Evolutionary conservation across 2,113 vertebrate species (phyloP), one percentile per base, ranked within the genome.

Genomic region (Acanthisitta chloris): DNA sequence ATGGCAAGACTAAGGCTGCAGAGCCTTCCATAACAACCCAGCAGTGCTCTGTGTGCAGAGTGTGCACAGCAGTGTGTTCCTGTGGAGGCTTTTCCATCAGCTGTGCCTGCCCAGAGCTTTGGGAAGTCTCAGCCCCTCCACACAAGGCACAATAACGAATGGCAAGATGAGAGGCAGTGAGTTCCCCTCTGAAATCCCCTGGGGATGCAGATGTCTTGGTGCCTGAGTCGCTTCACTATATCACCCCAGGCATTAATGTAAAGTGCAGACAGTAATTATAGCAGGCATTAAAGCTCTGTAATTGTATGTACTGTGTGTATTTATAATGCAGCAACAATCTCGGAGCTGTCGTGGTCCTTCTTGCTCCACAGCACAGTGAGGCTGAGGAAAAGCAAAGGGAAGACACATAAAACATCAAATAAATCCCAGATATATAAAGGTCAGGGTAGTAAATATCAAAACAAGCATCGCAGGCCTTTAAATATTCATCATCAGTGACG

Each of bases 371-470:
- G 65, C 54, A 40, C 72, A 8, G 7, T 43, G 29, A n/a, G 79
- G 11, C 76, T 90, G 58, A 9, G 79, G 90, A 89, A 82, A 93
- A 73, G 87, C 66, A 66, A 71, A 83, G 71, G 57, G 78, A 92
- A 92, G 70, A 61, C 74, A 20, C 80, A 78, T 88, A 92, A 94
- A 96, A 79, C 40, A 23, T 51, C 64, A 84, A 79, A 87, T 94
- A 87, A 93, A 95, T 87, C 14, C 91, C 64, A 72, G 88, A 91
- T 42, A 74, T 62, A 45, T 87, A 94, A 96, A 97, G 95, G 94
- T 95, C 94, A 94, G 66, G 74, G 79, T 54, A 93, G 93, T 95
- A 96, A 97, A 95, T 94, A 97, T n/a, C 91, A 86, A 96, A 86
- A 94, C 85, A 95, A 96, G 72, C 88, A 92, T 74, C 8, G 7